phyloP scores from a whole-genome alignment of 2,113 vertebrate genomes.

The Paracanthobrama guichenoti region DNA sequence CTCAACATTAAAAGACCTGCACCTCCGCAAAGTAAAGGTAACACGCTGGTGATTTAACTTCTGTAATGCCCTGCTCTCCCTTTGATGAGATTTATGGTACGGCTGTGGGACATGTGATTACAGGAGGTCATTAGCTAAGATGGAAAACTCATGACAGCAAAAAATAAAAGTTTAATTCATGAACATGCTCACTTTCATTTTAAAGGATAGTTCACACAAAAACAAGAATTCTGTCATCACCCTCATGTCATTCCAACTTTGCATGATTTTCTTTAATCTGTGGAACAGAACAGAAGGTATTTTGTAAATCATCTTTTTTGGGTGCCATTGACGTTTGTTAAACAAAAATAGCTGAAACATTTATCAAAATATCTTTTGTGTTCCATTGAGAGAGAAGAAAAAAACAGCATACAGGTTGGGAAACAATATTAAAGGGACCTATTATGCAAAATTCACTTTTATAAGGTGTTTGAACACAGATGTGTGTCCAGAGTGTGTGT shows the following conservation, averaged over 20 bases:
- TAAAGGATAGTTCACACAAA: not conserved
- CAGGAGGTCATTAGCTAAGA: conserved; percentile 16
- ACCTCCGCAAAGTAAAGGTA: not conserved
- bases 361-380: not conserved
- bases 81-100: conserved; percentile 37
- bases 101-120: conserved; percentile 10
- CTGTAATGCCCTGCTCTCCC: conserved; percentile 7
- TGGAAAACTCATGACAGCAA: not conserved
- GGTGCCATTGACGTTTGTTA: not conserved
- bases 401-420: not conserved
- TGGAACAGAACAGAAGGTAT: too few relatives aligned
- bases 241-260: too few relatives aligned
- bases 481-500: too few relatives aligned
- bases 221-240: not conserved
- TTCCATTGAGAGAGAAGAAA: too few relatives aligned
- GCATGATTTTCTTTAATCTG: too few relatives aligned
- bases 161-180: not conserved
- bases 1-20: conserved; percentile 12
- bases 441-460: too few relatives aligned
- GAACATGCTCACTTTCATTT: not conserved
- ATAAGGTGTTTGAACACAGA: too few relatives aligned
- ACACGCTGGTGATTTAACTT: not conserved
- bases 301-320: too few relatives aligned
- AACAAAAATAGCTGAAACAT: not conserved
- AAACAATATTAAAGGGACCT: not conserved